Evolutionary conservation across 1,140 invertebrate genomes (phyloP).

Genomic region (Saxidomus purpurata): DNA sequence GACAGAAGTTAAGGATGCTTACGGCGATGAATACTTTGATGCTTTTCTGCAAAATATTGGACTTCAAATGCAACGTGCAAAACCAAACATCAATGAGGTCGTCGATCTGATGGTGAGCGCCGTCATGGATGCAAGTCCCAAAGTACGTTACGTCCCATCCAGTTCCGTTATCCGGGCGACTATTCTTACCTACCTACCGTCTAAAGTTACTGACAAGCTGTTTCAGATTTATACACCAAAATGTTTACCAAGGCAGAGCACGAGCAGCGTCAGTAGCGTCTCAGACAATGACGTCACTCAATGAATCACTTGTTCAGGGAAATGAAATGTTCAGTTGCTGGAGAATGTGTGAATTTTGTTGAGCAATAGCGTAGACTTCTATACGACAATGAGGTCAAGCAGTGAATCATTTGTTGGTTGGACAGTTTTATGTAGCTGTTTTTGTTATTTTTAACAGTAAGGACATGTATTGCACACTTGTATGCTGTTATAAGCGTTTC

Average conservation of each 20-base stretch:
- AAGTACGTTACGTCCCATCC: slow-evolving; percentile 80
- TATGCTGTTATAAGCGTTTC: no score
- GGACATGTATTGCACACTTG: no score
- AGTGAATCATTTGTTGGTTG: no score
- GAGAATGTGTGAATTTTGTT: no score
- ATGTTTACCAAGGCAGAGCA: slow-evolving; percentile 30
- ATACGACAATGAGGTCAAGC: no score
- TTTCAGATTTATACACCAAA: slow-evolving; percentile 69
- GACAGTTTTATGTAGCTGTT: no score
- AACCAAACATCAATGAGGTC: slow-evolving; percentile 79
- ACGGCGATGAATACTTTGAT: slow-evolving; percentile 83
- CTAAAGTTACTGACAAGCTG: slow-evolving; percentile 85
- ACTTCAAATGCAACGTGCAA: slow-evolving; percentile 78
- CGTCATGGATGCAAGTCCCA: slow-evolving; percentile 74
- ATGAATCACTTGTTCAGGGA: neutral
- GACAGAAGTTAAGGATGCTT: slow-evolving; percentile 80
- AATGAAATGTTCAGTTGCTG: no score
- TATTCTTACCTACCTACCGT: slow-evolving; percentile 85
- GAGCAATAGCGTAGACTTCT: no score
- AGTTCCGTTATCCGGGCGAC: slow-evolving; percentile 74
- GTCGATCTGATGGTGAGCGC: slow-evolving; percentile 82
- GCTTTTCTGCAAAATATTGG: slow-evolving; percentile 78
- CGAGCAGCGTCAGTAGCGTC: slow-evolving; percentile 28
- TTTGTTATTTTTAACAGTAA: no score
- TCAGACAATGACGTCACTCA: slow-evolving; percentile 52